Percentiles rank a stretch among this genome's conserved stretches.
phyloP scores from a whole-genome alignment of 1,140 invertebrate species.

The Megalopta genalis region DNA sequence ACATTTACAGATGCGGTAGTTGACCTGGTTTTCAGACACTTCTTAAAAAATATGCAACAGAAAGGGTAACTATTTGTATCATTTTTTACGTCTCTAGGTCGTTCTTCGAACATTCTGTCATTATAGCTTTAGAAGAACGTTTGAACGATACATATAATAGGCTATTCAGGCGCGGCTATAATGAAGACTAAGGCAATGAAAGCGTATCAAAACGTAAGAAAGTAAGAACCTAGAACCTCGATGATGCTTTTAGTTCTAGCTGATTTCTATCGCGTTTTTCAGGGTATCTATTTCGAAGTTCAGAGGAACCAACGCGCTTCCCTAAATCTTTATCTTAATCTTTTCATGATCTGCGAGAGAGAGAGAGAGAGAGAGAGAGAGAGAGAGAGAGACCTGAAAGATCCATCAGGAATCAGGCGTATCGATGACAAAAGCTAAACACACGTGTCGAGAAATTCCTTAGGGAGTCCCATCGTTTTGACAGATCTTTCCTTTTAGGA shows the following conservation, averaged over 20 bases:
- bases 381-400: conserved; percentile 5
- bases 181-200: not conserved
- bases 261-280: not conserved
- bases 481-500: conserved; percentile 57
- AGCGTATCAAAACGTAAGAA: too few species aligned
- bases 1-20: too few species aligned
- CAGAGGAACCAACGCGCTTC: not conserved
- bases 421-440: conserved; percentile 51
- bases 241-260: conserved; percentile 4
- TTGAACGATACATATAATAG: not conserved
- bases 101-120: too few species aligned
- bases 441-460: conserved; percentile 29
- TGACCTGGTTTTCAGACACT: too few species aligned
- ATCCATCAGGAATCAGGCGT: conserved; percentile 48
- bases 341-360: conserved; percentile 19
- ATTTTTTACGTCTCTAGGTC: too few species aligned
- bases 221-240: not conserved
- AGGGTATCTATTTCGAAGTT: conserved; percentile 17
- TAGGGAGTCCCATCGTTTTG: conserved; percentile 37
- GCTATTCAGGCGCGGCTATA: not conserved
- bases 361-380: too few species aligned
- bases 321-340: not conserved
- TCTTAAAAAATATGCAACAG: too few species aligned
- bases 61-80: too few species aligned
- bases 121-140: too few species aligned